phyloP scores from a whole-genome alignment of 1,140 invertebrate genomes.

The Pseudoatta argentina region DNA sequence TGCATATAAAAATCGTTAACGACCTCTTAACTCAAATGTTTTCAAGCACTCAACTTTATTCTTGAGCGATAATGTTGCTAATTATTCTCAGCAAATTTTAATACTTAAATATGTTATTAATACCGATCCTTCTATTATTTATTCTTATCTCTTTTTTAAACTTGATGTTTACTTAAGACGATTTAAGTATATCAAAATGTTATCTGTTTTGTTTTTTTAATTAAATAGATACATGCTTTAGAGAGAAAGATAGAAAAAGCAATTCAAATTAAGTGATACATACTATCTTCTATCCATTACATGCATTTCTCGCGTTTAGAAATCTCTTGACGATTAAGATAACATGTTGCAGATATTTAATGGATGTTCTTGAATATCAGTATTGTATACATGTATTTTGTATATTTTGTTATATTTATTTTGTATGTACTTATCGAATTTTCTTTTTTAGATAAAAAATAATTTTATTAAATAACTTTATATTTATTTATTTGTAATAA shows the following conservation, averaged over 20 bases:
- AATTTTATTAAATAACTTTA: not conserved
- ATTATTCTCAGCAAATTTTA: slow-evolving; percentile 8
- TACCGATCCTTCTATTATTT: not conserved
- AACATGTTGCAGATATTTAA: not conserved
- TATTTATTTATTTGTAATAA: not conserved
- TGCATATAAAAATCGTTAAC: slow-evolving; percentile 38
- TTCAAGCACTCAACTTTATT: not conserved
- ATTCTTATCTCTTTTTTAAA: not conserved
- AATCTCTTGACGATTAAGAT: slow-evolving; percentile 1
- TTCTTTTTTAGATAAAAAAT: not conserved
- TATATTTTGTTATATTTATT: not conserved
- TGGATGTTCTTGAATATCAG: not conserved
- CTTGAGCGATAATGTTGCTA: not conserved
- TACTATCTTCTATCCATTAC: not conserved
- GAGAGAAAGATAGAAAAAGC: not conserved
- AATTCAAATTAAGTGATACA: not conserved
- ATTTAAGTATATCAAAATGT: not conserved
- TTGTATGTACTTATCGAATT: not conserved
- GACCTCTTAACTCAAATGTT: slow-evolving; percentile 24
- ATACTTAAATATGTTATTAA: not conserved
- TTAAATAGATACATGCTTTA: not conserved
- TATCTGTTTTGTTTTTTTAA: not conserved
- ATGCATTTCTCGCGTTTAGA: not conserved
- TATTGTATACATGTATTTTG: not conserved
- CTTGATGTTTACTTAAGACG: not conserved